These are phyloP conservation scores for Cossypha dichroa DNA, from an alignment of 2,797 vertebrate species.

Conservation along the genomic window DNA sequence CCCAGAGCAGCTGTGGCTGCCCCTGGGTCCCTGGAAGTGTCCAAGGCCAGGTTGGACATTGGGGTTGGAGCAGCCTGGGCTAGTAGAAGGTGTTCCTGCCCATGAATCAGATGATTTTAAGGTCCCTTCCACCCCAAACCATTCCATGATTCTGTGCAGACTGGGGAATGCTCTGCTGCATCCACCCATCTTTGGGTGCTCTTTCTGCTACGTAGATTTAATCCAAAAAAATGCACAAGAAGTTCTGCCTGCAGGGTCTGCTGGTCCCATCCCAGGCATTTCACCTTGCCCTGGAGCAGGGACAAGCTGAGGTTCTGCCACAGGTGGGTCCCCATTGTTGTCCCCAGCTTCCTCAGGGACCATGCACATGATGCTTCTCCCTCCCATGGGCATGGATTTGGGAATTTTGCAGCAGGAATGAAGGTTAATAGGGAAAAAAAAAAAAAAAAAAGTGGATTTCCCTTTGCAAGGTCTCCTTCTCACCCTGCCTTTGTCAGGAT, in stretches of 20 bases:
- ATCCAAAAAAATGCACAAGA: not conserved
- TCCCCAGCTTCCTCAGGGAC: not conserved
- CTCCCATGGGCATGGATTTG: rapidly evolving
- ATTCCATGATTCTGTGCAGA: not conserved
- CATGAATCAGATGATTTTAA: not conserved
- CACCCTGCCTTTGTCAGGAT: not conserved
- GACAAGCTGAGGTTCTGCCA: not conserved
- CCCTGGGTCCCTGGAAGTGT: not conserved
- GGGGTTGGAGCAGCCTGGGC: not conserved
- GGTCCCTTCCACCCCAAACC: not conserved
- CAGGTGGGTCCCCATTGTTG: rapidly evolving
- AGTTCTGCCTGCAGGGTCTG: not conserved
- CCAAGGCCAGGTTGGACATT: rapidly evolving
- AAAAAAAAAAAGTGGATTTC: not conserved
- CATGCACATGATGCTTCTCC: rapidly evolving
- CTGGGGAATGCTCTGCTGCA: not conserved
- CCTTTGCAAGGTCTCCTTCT: not conserved
- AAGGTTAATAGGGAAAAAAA: not conserved
- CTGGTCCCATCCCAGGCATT: rapidly evolving
- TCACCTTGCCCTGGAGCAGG: not conserved
- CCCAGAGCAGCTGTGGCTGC: not conserved
- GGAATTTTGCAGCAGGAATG: not conserved
- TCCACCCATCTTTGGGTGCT: not conserved
- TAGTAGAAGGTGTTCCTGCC: not conserved
- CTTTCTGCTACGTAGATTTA: rapidly evolving